Conservation (phyloP, 2,797 vertebrate species). For the Pseudochirops corinnae region DNA sequence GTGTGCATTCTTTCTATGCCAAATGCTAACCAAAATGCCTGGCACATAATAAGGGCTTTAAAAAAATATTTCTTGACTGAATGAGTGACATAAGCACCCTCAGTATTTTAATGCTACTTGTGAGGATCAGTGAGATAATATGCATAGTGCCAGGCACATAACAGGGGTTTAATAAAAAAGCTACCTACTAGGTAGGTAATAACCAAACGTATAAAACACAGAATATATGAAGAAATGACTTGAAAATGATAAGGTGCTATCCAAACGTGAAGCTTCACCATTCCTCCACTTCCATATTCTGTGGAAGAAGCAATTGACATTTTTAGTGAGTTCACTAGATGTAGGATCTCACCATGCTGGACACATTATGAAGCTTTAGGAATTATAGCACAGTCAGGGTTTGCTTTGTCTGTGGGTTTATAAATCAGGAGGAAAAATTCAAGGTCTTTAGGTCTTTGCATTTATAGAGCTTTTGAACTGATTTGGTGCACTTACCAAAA, state of each 20-base stretch:
- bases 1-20: neutral
- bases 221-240: constrained; percentile 10
- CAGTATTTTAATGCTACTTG: neutral
- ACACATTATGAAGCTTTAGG: constrained; percentile 17
- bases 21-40: neutral
- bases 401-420: constrained; percentile 19
- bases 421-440: neutral
- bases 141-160: neutral
- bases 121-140: neutral
- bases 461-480: neutral
- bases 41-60: neutral
- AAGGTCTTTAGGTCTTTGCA: constrained; percentile 6
- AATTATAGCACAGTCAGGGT: neutral
- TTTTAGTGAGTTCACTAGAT: neutral
- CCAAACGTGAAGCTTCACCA: neutral
- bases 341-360: neutral
- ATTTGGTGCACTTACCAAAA: constrained; percentile 11
- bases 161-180: neutral
- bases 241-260: neutral
- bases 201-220: neutral
- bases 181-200: neutral
- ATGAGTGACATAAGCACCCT: neutral
- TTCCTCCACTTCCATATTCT: neutral
- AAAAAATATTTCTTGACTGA: neutral
- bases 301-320: neutral